Base-by-base conservation (phyloP, 2,888 invertebrate species). In the Empis stercorea region DNA sequence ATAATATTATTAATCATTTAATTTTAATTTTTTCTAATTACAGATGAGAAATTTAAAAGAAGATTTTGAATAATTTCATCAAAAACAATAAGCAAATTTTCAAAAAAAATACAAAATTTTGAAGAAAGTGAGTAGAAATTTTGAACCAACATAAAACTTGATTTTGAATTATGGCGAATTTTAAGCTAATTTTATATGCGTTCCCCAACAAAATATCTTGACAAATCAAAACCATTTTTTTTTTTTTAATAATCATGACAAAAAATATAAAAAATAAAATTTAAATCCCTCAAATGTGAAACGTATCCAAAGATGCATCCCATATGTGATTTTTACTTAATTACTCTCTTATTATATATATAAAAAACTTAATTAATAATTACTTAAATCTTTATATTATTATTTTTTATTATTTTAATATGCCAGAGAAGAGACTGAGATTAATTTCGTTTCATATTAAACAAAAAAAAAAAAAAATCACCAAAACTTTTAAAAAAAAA, bases 271-370 rank as follows among this genome's bases (percentile, higher is more conserved):
- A 27, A 7, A 27, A 7, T 27, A 6, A 20, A 20, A 20, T 20
- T n/a, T 13, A n/a, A 2, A 34, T 34, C n/a, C 34, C n/a, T 34
- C 34, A n/a, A n/a, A 34, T 34, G 56, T 60, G 64, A 64, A 66
- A 64, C 62, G 62, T 64, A 62, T 64, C 66, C 66, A 65, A 66
- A 67, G 66, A 66, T 63, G 61, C 62, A 62, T 58, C 34, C 34
- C 34, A 34, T 34, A n/a, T 34, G 34, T 34, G 34, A 34, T 34
- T 34, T n/a, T 34, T n/a, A 38, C 15, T 36, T 32, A 32, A 32
- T 32, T 32, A 32, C 7, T 32, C n/a, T 32, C 32, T 14, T 36
- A 14, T 36, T 36, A 14, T 36, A 14, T n/a, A 10, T n/a, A 34
- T n/a, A 5, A 20, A 27, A 27, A 27, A 27, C 23, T 36, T n/a